Conservation (phyloP, 2,888 invertebrate species). For the Cosmopolites sordidus region DNA sequence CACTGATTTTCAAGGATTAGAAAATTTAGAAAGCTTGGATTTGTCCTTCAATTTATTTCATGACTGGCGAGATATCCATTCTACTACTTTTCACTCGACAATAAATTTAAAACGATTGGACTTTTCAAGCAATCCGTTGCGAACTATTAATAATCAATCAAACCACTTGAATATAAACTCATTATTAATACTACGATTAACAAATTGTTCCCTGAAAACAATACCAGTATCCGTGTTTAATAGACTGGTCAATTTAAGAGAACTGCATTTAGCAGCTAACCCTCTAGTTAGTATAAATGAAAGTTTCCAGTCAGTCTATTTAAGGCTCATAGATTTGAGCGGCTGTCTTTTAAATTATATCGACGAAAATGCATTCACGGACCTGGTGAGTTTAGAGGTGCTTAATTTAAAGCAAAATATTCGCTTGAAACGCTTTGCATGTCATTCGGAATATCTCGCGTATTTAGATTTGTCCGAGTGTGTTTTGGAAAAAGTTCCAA, state of each 20-base stretch:
- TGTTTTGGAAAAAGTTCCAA: conserved; percentile 57
- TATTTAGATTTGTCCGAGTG: conserved; percentile 60
- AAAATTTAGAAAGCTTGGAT: conserved; percentile 56
- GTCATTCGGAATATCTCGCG: conserved; percentile 54
- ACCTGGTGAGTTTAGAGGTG: conserved; percentile 56
- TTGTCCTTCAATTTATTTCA: conserved; percentile 61
- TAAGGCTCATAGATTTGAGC: conserved; percentile 54
- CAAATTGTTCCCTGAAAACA: conserved; percentile 58
- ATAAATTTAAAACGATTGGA: conserved; percentile 56
- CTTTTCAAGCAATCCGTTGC: conserved; percentile 61
- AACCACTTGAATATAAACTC: conserved; percentile 55
- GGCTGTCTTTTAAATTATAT: conserved; percentile 55
- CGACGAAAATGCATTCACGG: conserved; percentile 53
- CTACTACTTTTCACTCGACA: conserved; percentile 51
- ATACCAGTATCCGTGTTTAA: conserved; percentile 52
- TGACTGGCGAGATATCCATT: conserved; percentile 56
- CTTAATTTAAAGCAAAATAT: conserved; percentile 62
- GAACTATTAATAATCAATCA: conserved; percentile 34
- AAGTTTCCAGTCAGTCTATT: conserved; percentile 33
- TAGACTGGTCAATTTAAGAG: conserved; percentile 53
- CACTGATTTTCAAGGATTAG: conserved; percentile 45
- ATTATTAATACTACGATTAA: conserved; percentile 57
- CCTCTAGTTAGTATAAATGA: conserved; percentile 35
- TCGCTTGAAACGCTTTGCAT: conserved; percentile 47
- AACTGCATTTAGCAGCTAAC: conserved; percentile 51